These are phyloP conservation scores for Drosophila jambulina DNA, from an alignment of 1,140 invertebrate species.

Conservation along the genomic window DNA sequence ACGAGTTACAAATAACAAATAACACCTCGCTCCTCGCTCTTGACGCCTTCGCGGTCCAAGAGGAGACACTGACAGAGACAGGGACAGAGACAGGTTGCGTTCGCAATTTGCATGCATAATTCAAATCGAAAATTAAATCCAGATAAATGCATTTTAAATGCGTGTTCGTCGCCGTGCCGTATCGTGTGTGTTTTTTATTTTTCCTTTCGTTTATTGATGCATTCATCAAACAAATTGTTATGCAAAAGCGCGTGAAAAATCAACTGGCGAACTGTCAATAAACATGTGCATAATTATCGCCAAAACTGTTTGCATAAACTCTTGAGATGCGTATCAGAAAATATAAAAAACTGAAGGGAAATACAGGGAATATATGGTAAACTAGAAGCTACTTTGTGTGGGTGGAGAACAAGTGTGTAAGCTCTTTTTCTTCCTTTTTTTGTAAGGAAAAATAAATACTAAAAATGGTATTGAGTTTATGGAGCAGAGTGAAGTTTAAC, in stretches of 20 bases:
- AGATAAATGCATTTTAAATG: constrained; percentile 75
- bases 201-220: constrained; percentile 25
- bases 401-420: not conserved
- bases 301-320: constrained; percentile 66
- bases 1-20: constrained; percentile 36
- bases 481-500: no score
- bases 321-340: constrained; percentile 25
- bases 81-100: constrained; percentile 12
- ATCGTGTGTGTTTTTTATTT: not conserved
- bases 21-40: constrained; percentile 9
- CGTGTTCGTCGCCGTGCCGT: constrained; percentile 24
- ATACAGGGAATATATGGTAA: constrained; percentile 6
- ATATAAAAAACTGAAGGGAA: not conserved
- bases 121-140: constrained; percentile 74
- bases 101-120: constrained; percentile 74
- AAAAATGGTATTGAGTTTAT: not conserved
- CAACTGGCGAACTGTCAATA: constrained; percentile 64
- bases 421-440: no score
- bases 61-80: not conserved
- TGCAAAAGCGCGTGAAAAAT: constrained; percentile 79
- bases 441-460: not conserved
- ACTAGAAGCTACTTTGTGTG: no score
- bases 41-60: constrained; percentile 15
- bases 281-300: constrained; percentile 74
- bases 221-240: constrained; percentile 71